Conservation (phyloP, 2,797 vertebrate species). For the Sebastes steindachneri region DNA sequence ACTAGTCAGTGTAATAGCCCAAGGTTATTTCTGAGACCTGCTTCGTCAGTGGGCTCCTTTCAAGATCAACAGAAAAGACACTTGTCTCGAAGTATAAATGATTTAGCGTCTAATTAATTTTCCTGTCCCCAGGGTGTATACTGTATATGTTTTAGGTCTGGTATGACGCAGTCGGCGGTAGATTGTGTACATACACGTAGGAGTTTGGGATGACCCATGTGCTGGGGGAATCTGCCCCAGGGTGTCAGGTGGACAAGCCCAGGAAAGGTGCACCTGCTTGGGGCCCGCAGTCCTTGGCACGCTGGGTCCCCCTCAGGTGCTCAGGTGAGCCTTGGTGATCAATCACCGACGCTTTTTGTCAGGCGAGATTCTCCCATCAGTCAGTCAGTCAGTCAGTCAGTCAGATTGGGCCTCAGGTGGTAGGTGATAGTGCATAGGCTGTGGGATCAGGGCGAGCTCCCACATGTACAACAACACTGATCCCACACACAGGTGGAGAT, state of each 20-base stretch:
- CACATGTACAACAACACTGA: constrained; percentile 78
- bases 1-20: constrained; percentile 53
- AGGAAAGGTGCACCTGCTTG: constrained; percentile 55
- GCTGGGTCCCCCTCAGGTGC: constrained; percentile 66
- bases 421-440: constrained; percentile 76
- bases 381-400: constrained; percentile 48
- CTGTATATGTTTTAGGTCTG: constrained; percentile 34
- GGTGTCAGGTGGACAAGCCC: constrained; percentile 74
- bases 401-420: constrained; percentile 74
- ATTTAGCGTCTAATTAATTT: constrained; percentile 77
- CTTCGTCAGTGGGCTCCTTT: constrained; percentile 61
- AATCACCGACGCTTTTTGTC: constrained; percentile 76
- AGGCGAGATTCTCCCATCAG: constrained; percentile 77
- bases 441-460: constrained; percentile 77
- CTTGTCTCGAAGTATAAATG: constrained; percentile 67
- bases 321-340: constrained; percentile 81
- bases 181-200: constrained; percentile 30
- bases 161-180: constrained; percentile 11
- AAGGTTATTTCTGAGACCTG: constrained; percentile 63
- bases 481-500: constrained; percentile 81
- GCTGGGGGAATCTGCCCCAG: constrained; percentile 65
- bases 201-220: constrained; percentile 45
- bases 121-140: constrained; percentile 37
- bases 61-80: constrained; percentile 67
- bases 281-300: constrained; percentile 56